Conservation (phyloP, 2,797 vertebrate genomes). For the Hydrophis major region DNA sequence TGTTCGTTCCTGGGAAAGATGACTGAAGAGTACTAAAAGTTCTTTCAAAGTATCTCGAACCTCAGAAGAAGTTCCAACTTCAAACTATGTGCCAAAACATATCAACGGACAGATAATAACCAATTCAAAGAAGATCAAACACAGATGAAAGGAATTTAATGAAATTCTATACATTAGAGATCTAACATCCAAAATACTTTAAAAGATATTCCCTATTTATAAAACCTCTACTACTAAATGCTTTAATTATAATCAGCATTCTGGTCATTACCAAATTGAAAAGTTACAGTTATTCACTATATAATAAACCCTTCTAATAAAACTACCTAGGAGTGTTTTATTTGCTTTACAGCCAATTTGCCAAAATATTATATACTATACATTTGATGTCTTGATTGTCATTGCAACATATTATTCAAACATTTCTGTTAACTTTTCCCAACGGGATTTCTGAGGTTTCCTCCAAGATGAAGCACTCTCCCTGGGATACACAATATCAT, state of each 20-base stretch:
- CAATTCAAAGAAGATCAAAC: background rate
- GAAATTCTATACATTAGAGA: background rate
- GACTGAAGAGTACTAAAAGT: background rate
- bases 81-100: background rate
- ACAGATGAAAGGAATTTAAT: background rate
- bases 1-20: background rate
- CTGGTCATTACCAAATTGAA: background rate
- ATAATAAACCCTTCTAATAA: conserved; percentile 21
- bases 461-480: background rate
- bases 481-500: background rate
- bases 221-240: background rate
- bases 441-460: background rate
- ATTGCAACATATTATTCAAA: background rate
- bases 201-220: background rate
- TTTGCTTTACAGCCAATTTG: background rate
- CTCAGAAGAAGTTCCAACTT: background rate
- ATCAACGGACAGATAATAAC: background rate
- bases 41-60: background rate
- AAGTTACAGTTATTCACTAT: background rate
- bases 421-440: background rate
- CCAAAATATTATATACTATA: background rate
- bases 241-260: background rate
- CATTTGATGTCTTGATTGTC: background rate
- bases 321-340: background rate
- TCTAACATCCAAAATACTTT: background rate